A percentile compares a stretch with the other conserved stretches of the same genome.
Conservation (phyloP, 2,797 vertebrate species). For the Furcifer pardalis region DNA sequence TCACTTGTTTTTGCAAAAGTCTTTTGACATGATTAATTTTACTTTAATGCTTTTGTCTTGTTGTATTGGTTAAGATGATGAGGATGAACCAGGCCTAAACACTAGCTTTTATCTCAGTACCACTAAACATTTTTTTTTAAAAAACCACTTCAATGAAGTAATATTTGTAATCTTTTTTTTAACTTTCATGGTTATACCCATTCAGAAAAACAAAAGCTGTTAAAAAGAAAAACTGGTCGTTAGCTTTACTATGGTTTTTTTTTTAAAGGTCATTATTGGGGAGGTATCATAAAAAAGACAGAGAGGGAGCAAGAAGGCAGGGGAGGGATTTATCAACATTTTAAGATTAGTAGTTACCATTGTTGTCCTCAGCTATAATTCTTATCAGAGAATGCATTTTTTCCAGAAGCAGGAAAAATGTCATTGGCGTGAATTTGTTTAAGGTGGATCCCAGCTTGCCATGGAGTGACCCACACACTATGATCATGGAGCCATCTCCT, state of each 20-base stretch:
- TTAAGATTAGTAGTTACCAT: no score
- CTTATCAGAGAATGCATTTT: no score
- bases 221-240: slow-evolving; percentile 76
- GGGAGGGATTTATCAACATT: no score
- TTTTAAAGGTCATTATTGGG: no score
- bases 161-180: slow-evolving; percentile 78
- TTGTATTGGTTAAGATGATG: slow-evolving; percentile 85
- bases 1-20: slow-evolving; percentile 95
- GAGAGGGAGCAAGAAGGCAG: no score
- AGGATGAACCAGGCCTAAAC: slow-evolving; percentile 79
- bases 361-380: no score
- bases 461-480: no score
- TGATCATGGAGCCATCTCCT: no score
- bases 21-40: slow-evolving; percentile 95
- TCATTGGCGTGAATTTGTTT: no score
- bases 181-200: slow-evolving; percentile 38
- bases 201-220: slow-evolving; percentile 75
- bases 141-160: slow-evolving; percentile 76
- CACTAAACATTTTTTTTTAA: slow-evolving; percentile 72
- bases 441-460: no score
- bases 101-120: slow-evolving; percentile 78
- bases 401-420: no score
- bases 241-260: slow-evolving; percentile 62
- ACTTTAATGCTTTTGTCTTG: slow-evolving; percentile 92
- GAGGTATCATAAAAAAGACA: no score